These are phyloP conservation scores for Cataglyphis albicans DNA, from an alignment of 2,888 invertebrate species.

Conservation along the genomic window DNA sequence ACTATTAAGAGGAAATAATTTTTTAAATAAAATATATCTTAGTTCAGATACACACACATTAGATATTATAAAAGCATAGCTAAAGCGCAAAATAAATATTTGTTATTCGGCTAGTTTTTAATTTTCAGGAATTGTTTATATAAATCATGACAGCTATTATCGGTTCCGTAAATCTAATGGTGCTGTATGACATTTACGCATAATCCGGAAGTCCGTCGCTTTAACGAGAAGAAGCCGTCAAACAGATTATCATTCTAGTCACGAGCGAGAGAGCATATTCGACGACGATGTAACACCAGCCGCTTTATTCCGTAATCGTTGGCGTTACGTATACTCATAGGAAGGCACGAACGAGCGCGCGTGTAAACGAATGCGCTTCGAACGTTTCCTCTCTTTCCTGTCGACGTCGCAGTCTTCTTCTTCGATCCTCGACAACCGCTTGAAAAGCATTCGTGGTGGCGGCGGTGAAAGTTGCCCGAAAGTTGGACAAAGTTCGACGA, in stretches of 20 bases:
- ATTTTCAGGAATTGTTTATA: not conserved
- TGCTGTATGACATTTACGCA: constrained; percentile 61
- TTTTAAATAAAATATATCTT: constrained; percentile 24
- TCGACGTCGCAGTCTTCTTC: constrained; percentile 17
- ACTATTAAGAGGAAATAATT: not conserved
- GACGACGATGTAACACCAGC: constrained; percentile 61
- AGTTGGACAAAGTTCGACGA: constrained; percentile 76
- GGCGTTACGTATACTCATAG: constrained; percentile 58
- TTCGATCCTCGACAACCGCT: constrained; percentile 20
- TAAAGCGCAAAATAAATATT: not conserved
- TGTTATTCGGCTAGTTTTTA: not conserved
- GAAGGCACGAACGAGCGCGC: constrained; percentile 9
- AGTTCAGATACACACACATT: no score
- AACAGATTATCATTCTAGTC: constrained; percentile 67
- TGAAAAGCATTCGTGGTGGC: constrained; percentile 51
- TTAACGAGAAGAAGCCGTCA: constrained; percentile 53
- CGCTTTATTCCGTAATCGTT: constrained; percentile 70
- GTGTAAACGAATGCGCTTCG: constrained; percentile 27
- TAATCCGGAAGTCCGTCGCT: constrained; percentile 69
- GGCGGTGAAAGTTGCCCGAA: constrained; percentile 58
- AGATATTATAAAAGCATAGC: not conserved
- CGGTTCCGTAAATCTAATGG: constrained; percentile 47
- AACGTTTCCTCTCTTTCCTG: constrained; percentile 25
- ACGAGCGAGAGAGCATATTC: constrained; percentile 60
- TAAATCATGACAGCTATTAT: constrained; percentile 59